Evolutionary conservation across 2,113 vertebrate species (phyloP).

Genomic region (Enhydra lutris): DNA sequence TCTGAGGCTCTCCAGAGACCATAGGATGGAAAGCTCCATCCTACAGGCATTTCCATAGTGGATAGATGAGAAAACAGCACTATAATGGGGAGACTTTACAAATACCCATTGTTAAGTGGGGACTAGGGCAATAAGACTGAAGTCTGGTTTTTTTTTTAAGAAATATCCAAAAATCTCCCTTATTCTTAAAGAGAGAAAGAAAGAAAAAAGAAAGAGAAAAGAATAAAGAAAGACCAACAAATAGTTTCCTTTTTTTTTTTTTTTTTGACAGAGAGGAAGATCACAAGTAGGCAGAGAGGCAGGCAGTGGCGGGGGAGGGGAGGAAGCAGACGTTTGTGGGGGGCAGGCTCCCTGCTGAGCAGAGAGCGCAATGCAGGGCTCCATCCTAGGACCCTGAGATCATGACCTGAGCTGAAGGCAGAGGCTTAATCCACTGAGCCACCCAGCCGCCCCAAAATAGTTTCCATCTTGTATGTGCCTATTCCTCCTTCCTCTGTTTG

Average conservation of each 20-base stretch:
- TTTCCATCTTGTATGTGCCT: not conserved
- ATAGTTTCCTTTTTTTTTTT: not conserved
- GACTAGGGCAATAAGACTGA: not conserved
- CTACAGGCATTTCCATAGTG: not conserved
- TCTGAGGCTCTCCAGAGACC: not conserved
- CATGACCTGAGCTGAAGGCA: too few relatives aligned
- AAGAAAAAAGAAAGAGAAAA: not conserved
- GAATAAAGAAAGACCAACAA: not conserved
- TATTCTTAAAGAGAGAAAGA: not conserved
- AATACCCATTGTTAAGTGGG: not conserved
- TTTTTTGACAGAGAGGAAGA: too few relatives aligned
- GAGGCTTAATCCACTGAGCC: too few relatives aligned
- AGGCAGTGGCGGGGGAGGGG: too few relatives aligned
- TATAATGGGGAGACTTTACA: not conserved
- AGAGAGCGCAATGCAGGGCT: too few relatives aligned
- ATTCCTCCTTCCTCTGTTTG: not conserved
- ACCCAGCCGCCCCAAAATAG: not conserved
- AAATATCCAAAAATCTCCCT: not conserved
- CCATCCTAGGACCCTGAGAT: too few relatives aligned
- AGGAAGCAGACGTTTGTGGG: too few relatives aligned
- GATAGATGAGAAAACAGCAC: not conserved
- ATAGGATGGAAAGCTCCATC: not conserved
- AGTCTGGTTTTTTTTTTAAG: not conserved
- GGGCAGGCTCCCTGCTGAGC: too few relatives aligned
- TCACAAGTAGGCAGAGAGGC: too few relatives aligned